Evolutionary conservation across 2,797 vertebrate genomes (phyloP), one percentile per base, ranked within the genome.

Genomic region (Chelon auratus): DNA sequence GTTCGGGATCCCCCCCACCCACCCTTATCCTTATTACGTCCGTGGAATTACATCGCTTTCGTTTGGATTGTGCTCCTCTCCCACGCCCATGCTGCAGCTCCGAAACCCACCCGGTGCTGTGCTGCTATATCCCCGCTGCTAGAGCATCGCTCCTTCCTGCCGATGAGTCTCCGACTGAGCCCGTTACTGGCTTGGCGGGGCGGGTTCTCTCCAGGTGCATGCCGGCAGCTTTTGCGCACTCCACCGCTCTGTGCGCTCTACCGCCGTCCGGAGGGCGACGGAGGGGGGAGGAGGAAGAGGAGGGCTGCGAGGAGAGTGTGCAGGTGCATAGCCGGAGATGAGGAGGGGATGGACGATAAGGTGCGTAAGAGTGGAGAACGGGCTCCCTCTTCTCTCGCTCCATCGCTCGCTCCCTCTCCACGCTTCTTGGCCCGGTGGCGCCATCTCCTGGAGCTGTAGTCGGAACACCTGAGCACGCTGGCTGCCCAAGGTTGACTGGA

Each of bases 191-290:
- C 73, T 85, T 56, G 53, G 47, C 36, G 43, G 78, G 76, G 78
- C 64, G 70, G 72, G 58, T 66, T 63, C 72, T 77, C 57, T 87
- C 80, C 88, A 84, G 85, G 81, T 85, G 85, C 91, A 91, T 89
- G 80, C 82, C 86, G 81, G 58, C 56, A 45, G 55, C 59, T 56
- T 37, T 33, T 33, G 30, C 30, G 30, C 30, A 33, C 30, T 33
- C 30, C 30, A 33, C 30, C 30, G 30, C 30, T 33, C 30, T 1
- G 30, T 33, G 30, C 30, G 30, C 30, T 33, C 76, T 61, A 47
- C 70, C 53, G 48, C 75, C 15, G 69, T 12, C 53, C 45, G 56
- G 39, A 15, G 51, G 39, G 57, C 62, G 58, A 62, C 64, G 50
- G 40, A 5, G 53, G 68, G 13, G 53, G 50, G 59, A 70, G 33